Conservation (phyloP, 2,113 vertebrate genomes). For the Corythaixoides concolor region DNA sequence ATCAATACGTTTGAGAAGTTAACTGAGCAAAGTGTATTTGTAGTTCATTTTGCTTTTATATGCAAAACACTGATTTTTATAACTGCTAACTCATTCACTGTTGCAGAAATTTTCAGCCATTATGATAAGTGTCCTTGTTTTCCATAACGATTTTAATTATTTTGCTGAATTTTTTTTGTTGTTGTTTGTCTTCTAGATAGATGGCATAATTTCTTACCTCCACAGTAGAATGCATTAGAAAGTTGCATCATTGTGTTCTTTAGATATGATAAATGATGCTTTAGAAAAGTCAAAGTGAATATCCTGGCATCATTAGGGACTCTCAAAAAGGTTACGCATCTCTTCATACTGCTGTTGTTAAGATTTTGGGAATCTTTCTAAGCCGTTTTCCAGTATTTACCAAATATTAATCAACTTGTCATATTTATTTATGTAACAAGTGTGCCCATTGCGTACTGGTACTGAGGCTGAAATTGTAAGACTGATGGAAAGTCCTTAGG, state of each 20-base stretch:
- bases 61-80: not conserved
- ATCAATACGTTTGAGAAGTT: not conserved
- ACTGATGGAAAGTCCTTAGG: not conserved
- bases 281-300: not conserved
- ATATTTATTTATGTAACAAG: not conserved
- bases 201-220: not conserved
- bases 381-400: not conserved
- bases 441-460: not conserved
- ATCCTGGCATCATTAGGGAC: not conserved
- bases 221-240: not conserved
- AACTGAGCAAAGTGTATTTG: not conserved
- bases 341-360: not conserved
- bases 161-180: not conserved
- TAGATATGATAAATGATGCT: not conserved
- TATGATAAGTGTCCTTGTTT: not conserved
- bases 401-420: not conserved
- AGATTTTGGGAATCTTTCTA: not conserved
- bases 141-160: not conserved
- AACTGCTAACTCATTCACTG: not conserved
- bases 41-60: not conserved
- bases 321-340: not conserved
- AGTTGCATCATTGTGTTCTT: not conserved
- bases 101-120: not conserved
- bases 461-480: not conserved
- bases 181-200: not conserved